Base-by-base conservation (phyloP, 2,888 invertebrate species). In the Hypercompe scribonia region DNA sequence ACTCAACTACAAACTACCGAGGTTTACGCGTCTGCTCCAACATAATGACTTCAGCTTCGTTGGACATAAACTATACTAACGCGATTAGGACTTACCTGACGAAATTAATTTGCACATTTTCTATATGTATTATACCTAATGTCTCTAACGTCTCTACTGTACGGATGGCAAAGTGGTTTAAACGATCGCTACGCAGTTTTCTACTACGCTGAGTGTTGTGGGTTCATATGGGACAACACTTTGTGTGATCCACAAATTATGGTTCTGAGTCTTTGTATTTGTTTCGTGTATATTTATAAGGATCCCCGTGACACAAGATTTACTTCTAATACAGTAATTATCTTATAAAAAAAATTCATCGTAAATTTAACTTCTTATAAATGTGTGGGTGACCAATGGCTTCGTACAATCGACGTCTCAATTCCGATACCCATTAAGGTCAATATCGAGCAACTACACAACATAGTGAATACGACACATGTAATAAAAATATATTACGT, bases 401-500 rank as follows among this genome's bases (percentile, higher is more conserved):
- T 15, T 58, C 15, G 10, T 58, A 58, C 28, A 58, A 58, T 58
- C 28, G 15, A 58, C 64, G 33, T 65, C 64, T 34, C 64, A 34
- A 65, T 36, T 65, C 34, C 34, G 36, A 65, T 65, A 36, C 11
- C 24, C 33, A 65, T 64, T 64, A 64, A 64, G 63, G 34, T 64
- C 31, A 24, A 64, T 65, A 65, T 65, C 36, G 64, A 36, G 21
- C 31, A 65, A 36, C 64, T 65, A 36, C 36, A n/a, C 24, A 21
- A 24, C 24, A 34, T 3, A 0, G n/a, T 34, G 64, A 65, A n/a
- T 34, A 31, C 61, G 10, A 42, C 39, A 65, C 64, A 36, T 36
- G 64, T 36, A 65, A 65, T 65, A 65, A 65, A 65, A 65, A 67
- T 67, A 67, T 67, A 67, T 67, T 67, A 67, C 50, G 50, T 50